Percentiles rank a stretch among this genome's conserved stretches.
phyloP scores from a whole-genome alignment of 2,797 vertebrate species.

The Garrulus glandarius region DNA sequence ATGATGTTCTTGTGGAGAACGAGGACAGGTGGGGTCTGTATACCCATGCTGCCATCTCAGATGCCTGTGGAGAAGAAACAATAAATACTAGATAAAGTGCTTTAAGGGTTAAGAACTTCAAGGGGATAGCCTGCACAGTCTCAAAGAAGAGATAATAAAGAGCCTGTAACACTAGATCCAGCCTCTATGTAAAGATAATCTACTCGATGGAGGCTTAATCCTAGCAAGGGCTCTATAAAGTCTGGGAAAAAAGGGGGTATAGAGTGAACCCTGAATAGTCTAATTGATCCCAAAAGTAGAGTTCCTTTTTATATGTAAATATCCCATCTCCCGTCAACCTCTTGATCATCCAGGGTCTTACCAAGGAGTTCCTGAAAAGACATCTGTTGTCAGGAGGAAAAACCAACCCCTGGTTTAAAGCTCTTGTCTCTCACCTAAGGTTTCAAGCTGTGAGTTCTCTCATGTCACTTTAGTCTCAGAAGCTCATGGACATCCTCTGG shows the following conservation, averaged over 20 bases:
- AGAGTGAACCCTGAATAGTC: constrained; percentile 55
- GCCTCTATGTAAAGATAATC: constrained; percentile 66
- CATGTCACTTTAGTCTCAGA: background rate
- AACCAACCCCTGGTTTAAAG: background rate
- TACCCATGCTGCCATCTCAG: constrained; percentile 19
- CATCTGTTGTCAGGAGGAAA: constrained; percentile 29
- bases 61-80: constrained; percentile 66
- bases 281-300: constrained; percentile 32
- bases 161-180: constrained; percentile 59
- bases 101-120: constrained; percentile 65
- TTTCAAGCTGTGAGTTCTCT: background rate
- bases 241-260: constrained; percentile 20
- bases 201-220: constrained; percentile 60
- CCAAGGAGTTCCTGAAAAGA: constrained; percentile 22
- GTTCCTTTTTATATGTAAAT: constrained; percentile 46
- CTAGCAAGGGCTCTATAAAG: constrained; percentile 40
- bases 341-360: constrained; percentile 17
- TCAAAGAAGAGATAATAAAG: constrained; percentile 62
- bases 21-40: constrained; percentile 35
- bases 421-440: background rate
- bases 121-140: constrained; percentile 49
- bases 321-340: background rate
- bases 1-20: background rate
- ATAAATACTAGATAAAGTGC: constrained; percentile 64
- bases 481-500: background rate